Base-by-base conservation (phyloP, 2,113 vertebrate genomes). In the Gobius niger region DNA sequence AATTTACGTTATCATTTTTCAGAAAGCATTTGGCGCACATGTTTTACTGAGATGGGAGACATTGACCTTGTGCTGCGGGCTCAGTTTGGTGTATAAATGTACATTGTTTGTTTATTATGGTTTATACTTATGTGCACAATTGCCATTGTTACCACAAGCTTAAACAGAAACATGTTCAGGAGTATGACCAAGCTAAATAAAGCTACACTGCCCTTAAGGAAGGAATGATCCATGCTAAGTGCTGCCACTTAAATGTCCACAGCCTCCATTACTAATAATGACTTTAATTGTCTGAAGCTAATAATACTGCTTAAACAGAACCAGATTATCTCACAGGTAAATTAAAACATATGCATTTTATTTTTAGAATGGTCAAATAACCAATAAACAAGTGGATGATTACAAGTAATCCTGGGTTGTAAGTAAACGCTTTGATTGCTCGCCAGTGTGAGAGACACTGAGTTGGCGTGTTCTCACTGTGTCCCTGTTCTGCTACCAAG, bases 181-280 rank as follows among this genome's bases (percentile, higher is more conserved):
- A 62, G 40, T 9, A 59, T 46, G 40, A 54, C 44, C 63, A 40
- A 65, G 13, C 14, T 41, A 60, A 60, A 42, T n/a, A 8, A 8
- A 13, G 57, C 40, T 42, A 7, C 14, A 60, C 13, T 18, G 19
- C 71, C 42, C 56, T 68, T 54, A 53, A 63, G 68, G 54, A 75
- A 50, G 7, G 65, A 74, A 68, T 63, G 42, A 66, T 68, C 40
- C 41, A 80, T 34, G 60, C 41, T 47, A 73, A 70, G 19, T 73
- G 53, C 40, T 16, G 44, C 65, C n/a, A 50, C 65, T 76, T 81
- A 75, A 82, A 49, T 67, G 56, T 70, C 68, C 75, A 72, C 74
- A 77, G 44, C 68, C 46, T 68, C 72, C 77, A 85, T 85, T 86
- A 84, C 80, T 75, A 85, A 82, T 80, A 81, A 85, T 80, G 76